A percentile compares a stretch with the other conserved stretches of the same genome.
Evolutionary conservation across 2,113 vertebrate species (phyloP).

Genomic region (Mobula hypostoma): DNA sequence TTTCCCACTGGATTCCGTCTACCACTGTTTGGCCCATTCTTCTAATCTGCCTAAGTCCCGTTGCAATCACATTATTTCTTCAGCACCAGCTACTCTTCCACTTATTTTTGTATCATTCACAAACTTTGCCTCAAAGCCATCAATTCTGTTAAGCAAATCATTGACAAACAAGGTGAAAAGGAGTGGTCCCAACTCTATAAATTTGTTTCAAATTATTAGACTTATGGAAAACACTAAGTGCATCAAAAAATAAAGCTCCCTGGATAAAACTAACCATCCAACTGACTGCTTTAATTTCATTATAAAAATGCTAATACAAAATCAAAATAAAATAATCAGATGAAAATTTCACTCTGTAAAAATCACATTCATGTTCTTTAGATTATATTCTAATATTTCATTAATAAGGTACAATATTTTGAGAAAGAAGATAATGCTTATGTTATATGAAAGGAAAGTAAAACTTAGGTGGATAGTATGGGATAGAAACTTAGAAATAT

Average conservation of each 20-base stretch:
- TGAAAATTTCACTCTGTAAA: background rate
- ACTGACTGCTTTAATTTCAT: background rate
- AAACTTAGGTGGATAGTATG: slow-evolving; percentile 54
- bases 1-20: too few species aligned
- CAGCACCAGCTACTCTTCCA: too few species aligned
- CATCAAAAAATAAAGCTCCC: background rate
- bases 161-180: too few species aligned
- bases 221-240: background rate
- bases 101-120: too few species aligned
- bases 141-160: too few species aligned
- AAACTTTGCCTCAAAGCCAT: too few species aligned
- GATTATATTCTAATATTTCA: background rate
- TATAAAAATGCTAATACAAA: background rate
- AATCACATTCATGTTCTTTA: background rate
- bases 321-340: background rate
- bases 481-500: too few species aligned
- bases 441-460: background rate
- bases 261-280: background rate
- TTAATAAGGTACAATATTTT: background rate
- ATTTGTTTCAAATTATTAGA: background rate
- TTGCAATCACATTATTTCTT: too few species aligned
- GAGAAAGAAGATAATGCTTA: background rate
- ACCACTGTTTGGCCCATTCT: too few species aligned
- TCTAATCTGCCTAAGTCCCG: too few species aligned
- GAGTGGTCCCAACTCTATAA: too few species aligned